phyloP scores from a whole-genome alignment of 2,888 invertebrate genomes.

The Acrobasis suavella region DNA sequence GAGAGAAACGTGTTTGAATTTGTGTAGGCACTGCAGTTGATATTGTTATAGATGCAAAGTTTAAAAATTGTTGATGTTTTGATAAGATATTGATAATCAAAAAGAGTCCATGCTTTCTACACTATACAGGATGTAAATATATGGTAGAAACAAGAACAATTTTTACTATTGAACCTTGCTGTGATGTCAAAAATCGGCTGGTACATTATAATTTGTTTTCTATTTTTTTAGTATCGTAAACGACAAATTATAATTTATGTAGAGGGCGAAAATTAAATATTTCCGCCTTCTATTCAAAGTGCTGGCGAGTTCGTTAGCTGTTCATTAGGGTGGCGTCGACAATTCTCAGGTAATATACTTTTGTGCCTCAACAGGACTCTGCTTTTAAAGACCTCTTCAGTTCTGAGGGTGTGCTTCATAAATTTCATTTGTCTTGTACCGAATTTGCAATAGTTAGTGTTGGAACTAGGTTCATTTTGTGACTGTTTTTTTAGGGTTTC shows the following conservation, averaged over 20 bases:
- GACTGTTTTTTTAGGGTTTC: too few relatives aligned
- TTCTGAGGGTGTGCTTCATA: neutral
- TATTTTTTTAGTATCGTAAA: too few relatives aligned
- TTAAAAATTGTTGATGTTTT: too few relatives aligned
- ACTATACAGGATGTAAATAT: too few relatives aligned
- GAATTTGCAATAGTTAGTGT: neutral
- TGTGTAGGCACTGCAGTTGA: neutral
- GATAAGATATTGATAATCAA: too few relatives aligned
- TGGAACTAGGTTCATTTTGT: too few relatives aligned
- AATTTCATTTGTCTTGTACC: neutral
- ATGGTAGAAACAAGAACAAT: too few relatives aligned
- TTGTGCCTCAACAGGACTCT: conserved; percentile 29
- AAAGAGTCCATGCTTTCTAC: too few relatives aligned
- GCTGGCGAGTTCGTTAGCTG: conserved; percentile 52
- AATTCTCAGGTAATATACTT: conserved; percentile 43
- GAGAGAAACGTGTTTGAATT: neutral
- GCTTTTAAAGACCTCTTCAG: neutral
- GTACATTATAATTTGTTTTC: too few relatives aligned
- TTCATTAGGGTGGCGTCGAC: conserved; percentile 50
- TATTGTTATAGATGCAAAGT: too few relatives aligned
- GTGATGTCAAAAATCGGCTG: too few relatives aligned
- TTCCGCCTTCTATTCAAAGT: conserved; percentile 35
- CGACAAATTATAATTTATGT: conserved; percentile 19
- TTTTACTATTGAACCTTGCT: too few relatives aligned
- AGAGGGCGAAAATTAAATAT: conserved; percentile 25